Percentiles rank a stretch among this genome's conserved stretches.
Evolutionary conservation across 2,113 vertebrate species (phyloP).

Genomic region (Hemibates koningsi): DNA sequence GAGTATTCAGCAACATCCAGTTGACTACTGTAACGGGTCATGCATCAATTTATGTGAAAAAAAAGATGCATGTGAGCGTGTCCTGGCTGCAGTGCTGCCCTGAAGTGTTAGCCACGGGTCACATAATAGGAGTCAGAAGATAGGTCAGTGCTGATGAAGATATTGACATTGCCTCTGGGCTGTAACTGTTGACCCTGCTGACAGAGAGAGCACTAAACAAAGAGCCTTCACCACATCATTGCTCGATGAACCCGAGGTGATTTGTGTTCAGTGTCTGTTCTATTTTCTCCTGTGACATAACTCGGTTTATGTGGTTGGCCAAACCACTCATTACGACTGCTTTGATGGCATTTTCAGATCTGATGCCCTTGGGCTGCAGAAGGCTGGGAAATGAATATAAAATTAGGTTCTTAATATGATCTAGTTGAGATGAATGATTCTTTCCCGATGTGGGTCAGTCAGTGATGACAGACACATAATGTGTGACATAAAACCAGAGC

Average conservation of each 20-base stretch:
- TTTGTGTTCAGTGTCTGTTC: not conserved
- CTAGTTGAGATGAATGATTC: not conserved
- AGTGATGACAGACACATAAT: not conserved
- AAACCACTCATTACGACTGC: not conserved
- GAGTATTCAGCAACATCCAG: not conserved
- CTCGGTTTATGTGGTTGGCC: not conserved
- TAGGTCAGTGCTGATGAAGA: conserved; percentile 35
- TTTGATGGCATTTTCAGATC: not conserved
- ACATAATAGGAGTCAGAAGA: not conserved
- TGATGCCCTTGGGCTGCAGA: not conserved
- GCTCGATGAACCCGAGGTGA: not conserved
- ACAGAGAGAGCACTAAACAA: not conserved
- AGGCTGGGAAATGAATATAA: not conserved
- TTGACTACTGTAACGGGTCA: accelerated
- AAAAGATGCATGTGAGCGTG: not conserved
- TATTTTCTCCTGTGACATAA: not conserved
- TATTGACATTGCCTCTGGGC: conserved; percentile 51
- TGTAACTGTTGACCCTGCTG: conserved; percentile 39
- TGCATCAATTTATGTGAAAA: not conserved
- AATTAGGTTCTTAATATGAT: not conserved
- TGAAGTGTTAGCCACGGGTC: conserved; percentile 17
- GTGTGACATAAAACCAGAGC: not conserved
- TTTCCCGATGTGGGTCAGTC: not conserved
- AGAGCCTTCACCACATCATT: not conserved
- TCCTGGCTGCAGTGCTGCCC: not conserved